These are phyloP conservation scores for Eospalax fontanierii DNA, from an alignment of 2,797 vertebrate genomes.

Conservation along the genomic window DNA sequence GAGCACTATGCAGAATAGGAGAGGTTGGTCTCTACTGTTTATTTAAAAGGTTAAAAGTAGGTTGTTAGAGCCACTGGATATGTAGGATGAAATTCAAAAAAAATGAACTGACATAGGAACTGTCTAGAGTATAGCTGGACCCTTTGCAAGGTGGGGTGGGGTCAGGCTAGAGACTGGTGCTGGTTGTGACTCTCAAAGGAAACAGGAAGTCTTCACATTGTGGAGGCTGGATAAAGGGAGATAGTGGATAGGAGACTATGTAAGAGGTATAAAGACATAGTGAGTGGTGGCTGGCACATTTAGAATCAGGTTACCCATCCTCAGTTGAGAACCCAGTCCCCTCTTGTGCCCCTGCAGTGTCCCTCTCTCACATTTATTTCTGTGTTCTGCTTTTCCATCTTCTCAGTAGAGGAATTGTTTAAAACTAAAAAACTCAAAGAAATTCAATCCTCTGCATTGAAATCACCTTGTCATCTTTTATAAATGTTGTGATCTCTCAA, in stretches of 20 bases:
- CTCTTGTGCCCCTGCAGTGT: accelerated
- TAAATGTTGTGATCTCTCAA: constrained; percentile 62
- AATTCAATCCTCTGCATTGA: constrained; percentile 19
- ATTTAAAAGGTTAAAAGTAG: neutral
- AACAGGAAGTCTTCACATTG: neutral
- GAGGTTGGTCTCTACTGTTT: neutral
- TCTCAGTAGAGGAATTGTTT: neutral
- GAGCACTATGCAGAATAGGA: neutral
- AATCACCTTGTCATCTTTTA: constrained; percentile 28
- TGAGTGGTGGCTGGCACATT: neutral
- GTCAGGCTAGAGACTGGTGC: neutral
- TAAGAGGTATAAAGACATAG: neutral
- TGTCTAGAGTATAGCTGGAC: neutral
- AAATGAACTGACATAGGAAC: neutral
- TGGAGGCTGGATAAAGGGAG: neutral
- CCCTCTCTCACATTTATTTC: neutral
- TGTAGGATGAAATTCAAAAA: neutral
- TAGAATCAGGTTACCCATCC: neutral
- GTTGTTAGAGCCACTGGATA: neutral
- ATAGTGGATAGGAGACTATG: neutral
- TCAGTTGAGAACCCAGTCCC: neutral
- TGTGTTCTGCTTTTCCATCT: neutral
- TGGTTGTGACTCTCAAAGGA: neutral
- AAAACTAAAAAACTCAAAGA: constrained; percentile 23
- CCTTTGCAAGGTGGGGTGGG: neutral